Evolutionary conservation across 2,888 invertebrate genomes (phyloP).

Genomic region (Polyommatus iphigenia): DNA sequence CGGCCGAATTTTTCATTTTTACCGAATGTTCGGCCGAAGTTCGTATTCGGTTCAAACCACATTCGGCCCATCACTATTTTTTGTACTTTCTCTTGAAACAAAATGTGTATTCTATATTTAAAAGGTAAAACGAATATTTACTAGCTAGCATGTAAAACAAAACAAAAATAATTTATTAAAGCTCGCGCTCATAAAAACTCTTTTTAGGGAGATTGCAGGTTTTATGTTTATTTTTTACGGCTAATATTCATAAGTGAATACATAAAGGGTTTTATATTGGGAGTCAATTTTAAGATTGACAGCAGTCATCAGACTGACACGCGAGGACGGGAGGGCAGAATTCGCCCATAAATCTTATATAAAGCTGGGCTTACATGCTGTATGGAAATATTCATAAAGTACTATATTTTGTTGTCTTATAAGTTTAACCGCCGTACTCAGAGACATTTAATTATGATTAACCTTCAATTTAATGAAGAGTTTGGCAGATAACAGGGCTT

Average conservation of each 20-base stretch:
- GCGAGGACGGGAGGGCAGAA: slow-evolving; percentile 58
- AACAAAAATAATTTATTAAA: slow-evolving; percentile 17
- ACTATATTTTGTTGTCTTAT: too few relatives aligned
- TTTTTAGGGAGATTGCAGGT: slow-evolving; percentile 21
- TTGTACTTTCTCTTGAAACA: neutral
- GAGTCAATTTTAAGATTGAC: slow-evolving; percentile 65
- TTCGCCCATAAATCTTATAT: slow-evolving; percentile 68
- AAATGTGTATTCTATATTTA: neutral
- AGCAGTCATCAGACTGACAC: slow-evolving; percentile 66
- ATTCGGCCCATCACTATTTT: too few relatives aligned
- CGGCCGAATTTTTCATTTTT: too few relatives aligned
- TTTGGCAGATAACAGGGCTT: too few relatives aligned
- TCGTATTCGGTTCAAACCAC: too few relatives aligned
- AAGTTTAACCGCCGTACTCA: too few relatives aligned
- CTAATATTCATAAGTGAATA: slow-evolving; percentile 30
- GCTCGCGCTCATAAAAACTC: slow-evolving; percentile 11
- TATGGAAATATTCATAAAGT: neutral
- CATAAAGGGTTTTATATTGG: slow-evolving; percentile 50
- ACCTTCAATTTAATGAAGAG: too few relatives aligned
- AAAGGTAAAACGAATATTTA: neutral
- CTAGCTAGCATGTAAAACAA: slow-evolving; percentile 3
- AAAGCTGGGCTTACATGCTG: slow-evolving; percentile 54
- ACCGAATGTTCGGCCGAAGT: too few relatives aligned
- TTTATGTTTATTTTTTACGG: slow-evolving; percentile 25
- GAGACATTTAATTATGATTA: too few relatives aligned